A percentile compares a stretch with the other conserved stretches of the same genome.
These are phyloP conservation scores for Leptopilina drosophilae DNA, from an alignment of 2,888 invertebrate genomes.

Conservation along the genomic window DNA sequence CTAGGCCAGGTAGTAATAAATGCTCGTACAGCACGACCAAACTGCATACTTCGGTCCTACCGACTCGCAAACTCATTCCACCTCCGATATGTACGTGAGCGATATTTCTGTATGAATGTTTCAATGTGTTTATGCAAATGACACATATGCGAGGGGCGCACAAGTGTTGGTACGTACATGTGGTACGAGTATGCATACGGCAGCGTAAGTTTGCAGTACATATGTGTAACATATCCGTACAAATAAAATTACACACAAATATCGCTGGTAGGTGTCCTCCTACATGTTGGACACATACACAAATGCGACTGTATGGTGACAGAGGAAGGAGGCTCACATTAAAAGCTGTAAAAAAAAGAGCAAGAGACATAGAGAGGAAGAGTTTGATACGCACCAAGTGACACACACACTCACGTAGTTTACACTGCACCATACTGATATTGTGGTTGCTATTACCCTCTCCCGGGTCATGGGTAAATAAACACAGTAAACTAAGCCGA, in stretches of 20 bases:
- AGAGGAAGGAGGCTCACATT: slow-evolving; percentile 47
- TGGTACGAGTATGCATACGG: slow-evolving; percentile 31
- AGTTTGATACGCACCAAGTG: slow-evolving; percentile 59
- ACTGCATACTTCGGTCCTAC: slow-evolving; percentile 53
- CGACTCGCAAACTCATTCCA: slow-evolving; percentile 49
- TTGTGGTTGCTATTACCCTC: slow-evolving; percentile 31
- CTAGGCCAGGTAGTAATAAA: slow-evolving; percentile 66
- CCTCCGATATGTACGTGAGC: slow-evolving; percentile 25
- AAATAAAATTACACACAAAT: slow-evolving; percentile 45
- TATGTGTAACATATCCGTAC: slow-evolving; percentile 34
- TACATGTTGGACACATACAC: neutral
- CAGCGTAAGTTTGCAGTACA: slow-evolving; percentile 47
- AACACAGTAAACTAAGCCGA: slow-evolving; percentile 45
- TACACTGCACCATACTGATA: slow-evolving; percentile 49
- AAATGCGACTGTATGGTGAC: neutral
- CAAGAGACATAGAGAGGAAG: slow-evolving; percentile 44
- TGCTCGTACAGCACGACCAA: slow-evolving; percentile 60
- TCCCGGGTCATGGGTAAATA: slow-evolving; percentile 57
- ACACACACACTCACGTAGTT: slow-evolving; percentile 50
- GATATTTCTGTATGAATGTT: slow-evolving; percentile 34
- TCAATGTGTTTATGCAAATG: slow-evolving; percentile 2
- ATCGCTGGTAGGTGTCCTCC: slow-evolving; percentile 1
- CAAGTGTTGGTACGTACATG: slow-evolving; percentile 10
- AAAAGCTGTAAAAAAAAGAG: slow-evolving; percentile 36
- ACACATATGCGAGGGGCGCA: neutral